Conservation (phyloP, 2,888 invertebrate genomes). For the Alsophila aescularia region DNA sequence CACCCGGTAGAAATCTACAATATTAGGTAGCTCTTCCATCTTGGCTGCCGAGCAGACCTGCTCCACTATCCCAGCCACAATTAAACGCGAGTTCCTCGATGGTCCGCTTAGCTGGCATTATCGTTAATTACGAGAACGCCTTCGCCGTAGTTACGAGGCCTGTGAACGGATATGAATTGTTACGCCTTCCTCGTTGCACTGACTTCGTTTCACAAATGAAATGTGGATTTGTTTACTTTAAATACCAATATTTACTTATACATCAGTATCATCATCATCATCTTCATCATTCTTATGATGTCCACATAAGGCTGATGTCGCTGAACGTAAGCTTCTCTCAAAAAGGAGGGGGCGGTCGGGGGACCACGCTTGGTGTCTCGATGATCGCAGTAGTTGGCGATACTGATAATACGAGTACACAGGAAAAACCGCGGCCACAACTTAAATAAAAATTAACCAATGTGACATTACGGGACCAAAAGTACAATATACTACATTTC, state of each 20-base stretch:
- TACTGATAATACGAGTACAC: no score
- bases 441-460: no score
- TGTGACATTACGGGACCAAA: no score
- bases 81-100: conserved; percentile 2
- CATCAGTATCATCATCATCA: no score
- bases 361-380: no score
- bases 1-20: neutral
- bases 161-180: conserved; percentile 22
- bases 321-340: no score
- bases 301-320: no score
- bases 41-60: conserved; percentile 3
- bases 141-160: neutral
- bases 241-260: neutral
- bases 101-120: conserved; percentile 8
- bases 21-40: neutral
- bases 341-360: no score
- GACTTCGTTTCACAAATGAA: conserved; percentile 6
- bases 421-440: no score
- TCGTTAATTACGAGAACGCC: conserved; percentile 11
- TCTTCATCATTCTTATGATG: no score
- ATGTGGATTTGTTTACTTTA: conserved; percentile 10
- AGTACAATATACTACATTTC: no score
- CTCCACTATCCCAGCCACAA: conserved; percentile 1
- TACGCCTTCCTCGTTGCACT: conserved; percentile 18
- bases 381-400: no score